Evolutionary conservation across 2,113 vertebrate species (phyloP), one percentile per base, ranked within the genome.

Genomic region (Nycticorax nycticorax): DNA sequence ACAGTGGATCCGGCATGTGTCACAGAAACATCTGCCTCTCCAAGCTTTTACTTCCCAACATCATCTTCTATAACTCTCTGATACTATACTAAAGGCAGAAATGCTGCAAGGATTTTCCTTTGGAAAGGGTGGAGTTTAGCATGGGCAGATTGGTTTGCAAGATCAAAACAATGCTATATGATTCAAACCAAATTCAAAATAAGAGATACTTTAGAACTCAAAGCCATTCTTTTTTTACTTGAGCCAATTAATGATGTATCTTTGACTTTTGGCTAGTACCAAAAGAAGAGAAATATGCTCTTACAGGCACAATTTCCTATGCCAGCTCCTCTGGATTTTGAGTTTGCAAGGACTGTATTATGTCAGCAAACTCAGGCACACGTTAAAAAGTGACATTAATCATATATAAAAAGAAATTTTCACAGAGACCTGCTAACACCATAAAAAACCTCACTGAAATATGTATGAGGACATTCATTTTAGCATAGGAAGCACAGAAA

Each of bases 401-500:
- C n/a, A 66, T 32, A 76, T 37, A 69, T 82, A 72, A 81, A 84
- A 92, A 92, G 7, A 72, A 81, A 48, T 81, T 60, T 86, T 93
- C 35, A 81, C 12, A 24, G 48, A 60, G 10, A 72, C 35, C 48
- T 86, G 52, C 10, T 93, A 87, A 76, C 37, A 53, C 57, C 80
- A 59, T 85, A 69, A 72, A 90, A 73, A 78, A 9, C 1, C 1
- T 77, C 8, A 69, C 17, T 91, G 68, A 89, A 85, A 73, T 93
- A 71, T 73, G 52, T 69, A 80, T 73, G 41, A 83, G 28, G 22
- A 89, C 64, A 85, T 92, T 94, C 75, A 92, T 85, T 95, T 95
- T 53, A 87, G 43, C 52, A 79, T 41, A 80, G 32, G 72, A 95
- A 96, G 41, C 24, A 92, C 84, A 93, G 92, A 88, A 84, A 91